Base-by-base conservation (phyloP, 2,797 vertebrate species). In the Dendrocincla fuliginosa region DNA sequence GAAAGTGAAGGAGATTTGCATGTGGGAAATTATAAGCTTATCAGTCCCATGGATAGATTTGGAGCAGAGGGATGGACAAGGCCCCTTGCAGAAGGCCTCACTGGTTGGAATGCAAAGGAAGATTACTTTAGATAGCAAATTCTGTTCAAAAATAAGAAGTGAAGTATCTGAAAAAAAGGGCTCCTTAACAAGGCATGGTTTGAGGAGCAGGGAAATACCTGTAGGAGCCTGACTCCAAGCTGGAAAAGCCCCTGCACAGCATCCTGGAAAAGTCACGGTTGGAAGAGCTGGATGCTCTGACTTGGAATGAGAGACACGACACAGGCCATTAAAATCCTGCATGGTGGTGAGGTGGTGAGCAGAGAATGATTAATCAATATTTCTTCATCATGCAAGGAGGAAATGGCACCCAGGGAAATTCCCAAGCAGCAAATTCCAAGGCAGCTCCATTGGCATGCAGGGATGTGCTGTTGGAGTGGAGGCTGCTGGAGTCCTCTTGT, bases 271-370 rank as follows among this genome's bases (percentile, higher is more conserved):
- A 27, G 80, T 27, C 93, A 83, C 7, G 5, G 18, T 1, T 80
- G 89, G 89, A 76, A 55, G 73, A 77, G n/a, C 76, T 3, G 10
- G 63, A 42, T 49, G 65, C 60, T 86, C 27, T 47, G 41, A 30
- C 74, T 87, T 33, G 87, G 78, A 82, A 71, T 73, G 71, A 67
- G 28, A 73, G n/a, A 35, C n/a, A 50, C 1, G 50, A 81, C 65
- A 90, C 80, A 80, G 77, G 39, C 32, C 84, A 87, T 90, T 95
- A 94, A 93, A 82, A 89, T n/a, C 78, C 87, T 78, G 61, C 53
- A 8, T 0, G 8, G 67, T 7, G 75, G 35, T 39, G 70, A 75
- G 81, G 25, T 5, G 46, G 30, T 13, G 77, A 50, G 61, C 33
- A 83, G 55, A 68, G 46, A 39, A 8, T 5, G 25, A 56, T 49